Evolutionary conservation across 2,888 invertebrate genomes (phyloP).

Genomic region (Hydrotaea cyrtoneurina): DNA sequence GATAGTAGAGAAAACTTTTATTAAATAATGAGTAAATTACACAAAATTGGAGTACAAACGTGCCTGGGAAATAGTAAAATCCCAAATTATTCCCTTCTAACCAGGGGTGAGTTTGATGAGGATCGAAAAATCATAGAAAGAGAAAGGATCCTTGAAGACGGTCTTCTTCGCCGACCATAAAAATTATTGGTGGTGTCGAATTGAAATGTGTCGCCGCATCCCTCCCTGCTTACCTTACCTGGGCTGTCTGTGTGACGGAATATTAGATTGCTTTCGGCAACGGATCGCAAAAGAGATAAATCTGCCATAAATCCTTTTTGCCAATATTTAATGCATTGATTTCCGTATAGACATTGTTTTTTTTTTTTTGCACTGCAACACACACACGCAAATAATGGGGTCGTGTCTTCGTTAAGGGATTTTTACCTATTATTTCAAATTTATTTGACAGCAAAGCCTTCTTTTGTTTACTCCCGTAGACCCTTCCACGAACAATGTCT

Average conservation of each 20-base stretch:
- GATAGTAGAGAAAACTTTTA: not conserved
- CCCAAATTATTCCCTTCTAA: not conserved
- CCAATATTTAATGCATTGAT: slow-evolving; percentile 34
- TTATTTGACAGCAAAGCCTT: slow-evolving; percentile 63
- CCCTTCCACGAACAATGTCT: slow-evolving; percentile 32
- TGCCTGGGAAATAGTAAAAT: slow-evolving; percentile 12
- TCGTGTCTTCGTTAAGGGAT: slow-evolving; percentile 13
- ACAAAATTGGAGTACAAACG: slow-evolving; percentile 45
- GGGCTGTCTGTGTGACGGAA: not conserved
- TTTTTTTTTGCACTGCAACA: no score
- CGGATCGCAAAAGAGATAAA: slow-evolving; percentile 29
- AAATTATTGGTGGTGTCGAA: slow-evolving; percentile 57
- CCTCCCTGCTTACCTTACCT: not conserved
- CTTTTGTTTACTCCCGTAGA: slow-evolving; percentile 52
- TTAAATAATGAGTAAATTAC: slow-evolving; percentile 49
- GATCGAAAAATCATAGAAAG: no score
- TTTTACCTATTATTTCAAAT: slow-evolving; percentile 52
- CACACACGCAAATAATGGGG: slow-evolving; percentile 15
- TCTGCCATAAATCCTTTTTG: slow-evolving; percentile 62
- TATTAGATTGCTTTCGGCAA: not conserved
- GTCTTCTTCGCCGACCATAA: not conserved
- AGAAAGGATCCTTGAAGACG: slow-evolving; percentile 43
- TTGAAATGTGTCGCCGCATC: slow-evolving; percentile 41
- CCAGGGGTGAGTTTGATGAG: slow-evolving; percentile 36
- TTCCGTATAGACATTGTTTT: not conserved